phyloP scores from a whole-genome alignment of 1,140 invertebrate genomes.

The Ceratosolen fusciceps region DNA sequence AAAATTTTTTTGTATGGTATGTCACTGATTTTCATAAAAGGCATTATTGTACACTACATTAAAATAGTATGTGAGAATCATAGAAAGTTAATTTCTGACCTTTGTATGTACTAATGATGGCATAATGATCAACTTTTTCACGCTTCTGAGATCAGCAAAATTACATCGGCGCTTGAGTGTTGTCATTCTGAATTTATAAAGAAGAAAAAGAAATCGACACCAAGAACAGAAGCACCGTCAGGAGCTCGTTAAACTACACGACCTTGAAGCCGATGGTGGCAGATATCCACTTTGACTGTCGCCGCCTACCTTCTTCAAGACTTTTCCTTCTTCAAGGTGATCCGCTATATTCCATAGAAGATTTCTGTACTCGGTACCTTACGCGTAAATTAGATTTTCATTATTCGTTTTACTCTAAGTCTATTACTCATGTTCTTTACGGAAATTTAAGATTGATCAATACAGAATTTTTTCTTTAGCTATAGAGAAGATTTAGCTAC shows the following conservation, averaged over 20 bases:
- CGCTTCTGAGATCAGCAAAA: not conserved
- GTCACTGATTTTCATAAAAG: no score
- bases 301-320: slow-evolving; percentile 41
- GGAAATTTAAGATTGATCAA: no score
- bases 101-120: not conserved
- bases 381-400: not conserved
- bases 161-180: no score
- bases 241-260: slow-evolving; percentile 32
- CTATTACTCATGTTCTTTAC: no score
- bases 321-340: slow-evolving; percentile 17
- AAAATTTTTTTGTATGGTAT: no score
- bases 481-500: no score
- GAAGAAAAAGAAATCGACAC: not conserved
- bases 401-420: not conserved
- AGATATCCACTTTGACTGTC: slow-evolving; percentile 60
- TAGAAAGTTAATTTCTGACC: not conserved
- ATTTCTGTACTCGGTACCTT: not conserved
- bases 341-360: not conserved
- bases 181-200: not conserved
- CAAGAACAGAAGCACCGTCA: not conserved
- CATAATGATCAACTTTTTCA: not conserved
- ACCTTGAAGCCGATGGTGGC: slow-evolving; percentile 37
- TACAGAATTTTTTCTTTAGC: no score
- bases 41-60: no score
- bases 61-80: not conserved